Evolutionary conservation across 2,797 vertebrate genomes (phyloP), one percentile per base, ranked within the genome.

Genomic region (Typhlichthys subterraneus): DNA sequence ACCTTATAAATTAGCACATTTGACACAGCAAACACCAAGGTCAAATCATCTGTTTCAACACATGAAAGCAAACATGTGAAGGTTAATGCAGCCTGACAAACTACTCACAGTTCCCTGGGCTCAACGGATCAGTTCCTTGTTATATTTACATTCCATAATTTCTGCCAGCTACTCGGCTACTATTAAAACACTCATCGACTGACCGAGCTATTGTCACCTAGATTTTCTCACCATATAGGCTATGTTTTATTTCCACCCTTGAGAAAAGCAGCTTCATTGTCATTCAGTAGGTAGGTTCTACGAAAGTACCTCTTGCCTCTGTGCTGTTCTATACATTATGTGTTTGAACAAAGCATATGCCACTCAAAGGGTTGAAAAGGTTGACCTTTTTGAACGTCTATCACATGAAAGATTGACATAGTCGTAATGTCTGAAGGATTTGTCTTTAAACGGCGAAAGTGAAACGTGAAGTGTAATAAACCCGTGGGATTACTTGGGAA

Each of bases 11-110:
- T 85, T 82, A 68, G 71, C 87, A 70, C 76, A 80, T 85, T 88
- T 76, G 80, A 86, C 86, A 77, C 69, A 70, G 85, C 78, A 78
- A 85, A 75, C 81, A 73, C 61, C 49, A 48, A 72, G 79, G 69
- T 75, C 42, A 67, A 74, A 69, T 72, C 17, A 72, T 70, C 79
- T 80, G 85, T 90, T 89, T 77, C 84, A 87, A 88, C 85, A 89
- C 80, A 65, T 87, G 83, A 75, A 76, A 85, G 86, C 89, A 91
- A 92, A 91, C 88, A 88, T 12, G 79, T 77, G 82, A 90, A 92
- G 90, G 91, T 91, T 91, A 92, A 91, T 88, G 85, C 86, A 85
- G 88, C 87, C 85, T 81, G 88, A 88, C 87, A 88, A 91, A 91
- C 89, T 82, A 73, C 57, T 71, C 83, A 68, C 76, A 81, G 80